Base-by-base conservation (phyloP, 2,888 invertebrate species). In the Disparrhopalites patrizii region DNA sequence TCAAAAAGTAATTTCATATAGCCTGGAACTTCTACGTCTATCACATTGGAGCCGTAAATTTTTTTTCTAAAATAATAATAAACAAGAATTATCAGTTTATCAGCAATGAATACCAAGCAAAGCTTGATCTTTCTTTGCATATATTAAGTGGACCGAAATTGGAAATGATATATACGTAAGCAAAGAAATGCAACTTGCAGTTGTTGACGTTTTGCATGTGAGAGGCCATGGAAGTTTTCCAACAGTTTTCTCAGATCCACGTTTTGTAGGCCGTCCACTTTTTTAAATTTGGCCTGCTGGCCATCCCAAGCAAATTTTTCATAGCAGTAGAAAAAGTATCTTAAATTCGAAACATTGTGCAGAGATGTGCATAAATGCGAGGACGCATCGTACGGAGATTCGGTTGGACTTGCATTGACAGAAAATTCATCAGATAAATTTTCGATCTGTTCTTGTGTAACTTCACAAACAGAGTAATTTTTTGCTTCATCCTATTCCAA, bases 21-120 rank as follows among this genome's bases (percentile, higher is more conserved):
- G 56, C 87, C 84, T 76, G 87, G 86, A 54, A 91, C 86, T 1
- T 89, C 90, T 31, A 94, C 88, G 56, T 85, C 83, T 73, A 94
- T 93, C 78, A 88, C 86, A 80, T 94, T 94, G 8, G 85, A 79
- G 0, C 93, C 93, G 78, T 90, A 93, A 61, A 93, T 87, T 73
- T 86, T 83, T 55, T 88, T 83, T 78, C 93, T 89, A 43, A 54
- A 64, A 36, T 5, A 33, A 33, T 79, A 58, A 20, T 56, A 43
- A 56, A 54, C 38, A 54, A 50, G 30, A 57, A 51, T 43, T 50
- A 33, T 50, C n/a, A 38, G 20, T 3, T 52, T 13, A n/a, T n/a
- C n/a, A n/a, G n/a, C n/a, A n/a, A n/a, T n/a, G n/a, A n/a, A n/a
- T n/a, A n/a, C n/a, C n/a, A n/a, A n/a, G n/a, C n/a, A n/a, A n/a